A percentile compares a stretch with the other conserved stretches of the same genome.
These are phyloP conservation scores for Ploceus nigricollis DNA, from an alignment of 2,113 vertebrate genomes.

Conservation along the genomic window DNA sequence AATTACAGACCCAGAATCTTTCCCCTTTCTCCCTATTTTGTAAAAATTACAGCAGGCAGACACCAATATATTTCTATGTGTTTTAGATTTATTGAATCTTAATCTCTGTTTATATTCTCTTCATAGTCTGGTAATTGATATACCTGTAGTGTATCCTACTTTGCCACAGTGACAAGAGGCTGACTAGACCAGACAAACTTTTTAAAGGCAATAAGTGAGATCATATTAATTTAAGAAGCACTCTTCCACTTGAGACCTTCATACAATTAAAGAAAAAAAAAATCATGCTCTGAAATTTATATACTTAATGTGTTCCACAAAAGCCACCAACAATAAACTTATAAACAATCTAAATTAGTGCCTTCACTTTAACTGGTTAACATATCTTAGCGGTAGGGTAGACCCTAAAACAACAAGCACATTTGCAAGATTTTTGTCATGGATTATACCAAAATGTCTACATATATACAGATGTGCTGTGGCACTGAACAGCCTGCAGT, in stretches of 20 bases:
- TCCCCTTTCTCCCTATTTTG: neutral
- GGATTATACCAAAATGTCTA: neutral
- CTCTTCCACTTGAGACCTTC: neutral
- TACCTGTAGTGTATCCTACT: neutral
- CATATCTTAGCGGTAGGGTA: neutral
- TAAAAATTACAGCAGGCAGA: neutral
- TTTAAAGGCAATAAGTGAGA: neutral
- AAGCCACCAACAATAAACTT: neutral
- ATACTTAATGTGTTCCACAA: neutral
- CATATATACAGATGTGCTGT: neutral
- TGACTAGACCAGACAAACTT: neutral
- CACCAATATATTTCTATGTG: neutral
- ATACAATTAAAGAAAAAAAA: neutral
- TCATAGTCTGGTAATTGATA: neutral
- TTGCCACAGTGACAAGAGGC: neutral
- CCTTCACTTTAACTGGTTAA: neutral
- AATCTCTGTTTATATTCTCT: neutral
- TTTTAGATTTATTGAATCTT: neutral
- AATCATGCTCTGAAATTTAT: neutral
- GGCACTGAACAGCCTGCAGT: neutral
- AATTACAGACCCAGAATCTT: neutral
- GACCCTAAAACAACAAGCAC: constrained; percentile 2
- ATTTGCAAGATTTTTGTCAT: constrained; percentile 16
- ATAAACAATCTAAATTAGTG: constrained; percentile 10
- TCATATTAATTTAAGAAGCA: neutral